These are phyloP conservation scores for Perodicticus potto DNA, from an alignment of 2,797 vertebrate species.

Conservation along the genomic window DNA sequence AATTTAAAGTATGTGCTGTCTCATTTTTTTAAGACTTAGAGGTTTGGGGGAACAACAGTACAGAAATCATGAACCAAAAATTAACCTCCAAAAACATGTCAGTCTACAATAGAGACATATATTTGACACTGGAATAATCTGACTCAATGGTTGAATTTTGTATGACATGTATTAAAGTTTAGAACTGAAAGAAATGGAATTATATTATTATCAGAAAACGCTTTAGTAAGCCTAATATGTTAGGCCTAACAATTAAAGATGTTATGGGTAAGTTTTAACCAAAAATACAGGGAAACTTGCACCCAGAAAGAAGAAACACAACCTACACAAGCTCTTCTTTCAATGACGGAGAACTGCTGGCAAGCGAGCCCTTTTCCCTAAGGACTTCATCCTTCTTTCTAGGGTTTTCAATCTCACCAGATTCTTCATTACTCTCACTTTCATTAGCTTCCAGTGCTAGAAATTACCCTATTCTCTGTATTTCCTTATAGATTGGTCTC, in stretches of 20 bases:
- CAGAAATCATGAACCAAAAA: background rate
- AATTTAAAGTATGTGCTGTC: background rate
- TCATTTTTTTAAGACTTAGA: conserved; percentile 17
- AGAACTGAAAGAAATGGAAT: background rate
- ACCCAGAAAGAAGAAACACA: background rate
- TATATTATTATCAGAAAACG: conserved; percentile 16
- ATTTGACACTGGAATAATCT: background rate
- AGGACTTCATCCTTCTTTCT: background rate
- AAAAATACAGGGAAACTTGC: background rate
- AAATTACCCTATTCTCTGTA: background rate
- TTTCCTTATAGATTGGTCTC: background rate
- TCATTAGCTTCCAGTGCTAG: background rate
- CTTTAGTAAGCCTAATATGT: background rate
- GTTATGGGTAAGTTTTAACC: background rate
- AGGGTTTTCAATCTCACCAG: background rate
- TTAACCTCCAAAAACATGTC: background rate
- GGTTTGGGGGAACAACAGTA: background rate
- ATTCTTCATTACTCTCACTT: background rate
- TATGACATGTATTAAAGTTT: background rate
- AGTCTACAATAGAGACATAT: background rate
- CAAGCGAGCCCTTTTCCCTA: background rate
- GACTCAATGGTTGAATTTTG: background rate
- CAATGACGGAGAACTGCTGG: background rate
- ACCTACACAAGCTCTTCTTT: background rate
- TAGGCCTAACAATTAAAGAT: conserved; percentile 11